phyloP scores from a whole-genome alignment of 1,140 invertebrate genomes.

The Platyscapa corneri region DNA sequence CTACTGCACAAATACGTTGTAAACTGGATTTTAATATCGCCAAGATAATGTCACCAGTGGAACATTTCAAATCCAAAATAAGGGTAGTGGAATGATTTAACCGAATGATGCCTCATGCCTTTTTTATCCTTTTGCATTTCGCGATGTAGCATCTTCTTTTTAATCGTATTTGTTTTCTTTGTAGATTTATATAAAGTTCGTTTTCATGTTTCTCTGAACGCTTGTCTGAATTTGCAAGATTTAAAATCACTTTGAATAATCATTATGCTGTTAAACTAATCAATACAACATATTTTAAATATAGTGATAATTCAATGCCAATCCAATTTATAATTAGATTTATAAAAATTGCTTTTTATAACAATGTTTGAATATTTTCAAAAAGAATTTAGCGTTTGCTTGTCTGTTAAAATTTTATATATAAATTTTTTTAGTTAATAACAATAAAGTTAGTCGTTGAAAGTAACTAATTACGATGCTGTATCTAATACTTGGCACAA shows the following conservation, averaged over 20 bases:
- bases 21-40: constrained; percentile 36
- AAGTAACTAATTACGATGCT: neutral
- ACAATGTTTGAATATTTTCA: neutral
- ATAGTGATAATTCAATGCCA: neutral
- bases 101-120: neutral
- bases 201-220: neutral
- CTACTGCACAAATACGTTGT: neutral
- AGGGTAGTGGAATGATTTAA: neutral
- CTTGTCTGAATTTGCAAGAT: neutral
- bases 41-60: neutral
- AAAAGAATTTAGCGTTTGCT: no score
- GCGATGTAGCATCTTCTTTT: neutral
- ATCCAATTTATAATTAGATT: neutral
- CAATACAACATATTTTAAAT: neutral
- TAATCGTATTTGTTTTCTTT: neutral
- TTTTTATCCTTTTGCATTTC: neutral
- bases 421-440: no score
- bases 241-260: no score
- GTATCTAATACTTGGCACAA: neutral
- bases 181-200: neutral
- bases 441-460: neutral
- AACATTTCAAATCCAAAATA: constrained; percentile 5
- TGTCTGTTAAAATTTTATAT: no score
- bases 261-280: neutral
- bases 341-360: neutral